Evolutionary conservation across 2,113 vertebrate genomes (phyloP).

Genomic region (Zosterops pallidus): DNA sequence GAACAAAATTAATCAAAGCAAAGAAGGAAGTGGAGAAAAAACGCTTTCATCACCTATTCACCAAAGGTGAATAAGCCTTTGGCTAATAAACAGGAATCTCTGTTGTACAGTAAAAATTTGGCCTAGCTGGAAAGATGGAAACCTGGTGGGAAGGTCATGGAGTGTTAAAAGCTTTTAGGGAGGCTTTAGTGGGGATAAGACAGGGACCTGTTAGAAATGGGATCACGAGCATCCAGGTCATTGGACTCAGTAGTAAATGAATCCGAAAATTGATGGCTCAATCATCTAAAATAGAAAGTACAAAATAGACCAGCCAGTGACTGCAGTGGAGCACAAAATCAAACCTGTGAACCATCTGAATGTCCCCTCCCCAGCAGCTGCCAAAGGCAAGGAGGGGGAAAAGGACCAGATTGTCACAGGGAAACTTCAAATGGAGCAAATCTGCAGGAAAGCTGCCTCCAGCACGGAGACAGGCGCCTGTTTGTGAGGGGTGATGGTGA

Average conservation of each 20-base stretch:
- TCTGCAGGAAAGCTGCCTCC: constrained; percentile 16
- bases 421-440: constrained; percentile 2
- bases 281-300: constrained; percentile 6
- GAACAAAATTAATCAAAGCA: constrained; percentile 58
- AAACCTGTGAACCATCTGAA: constrained; percentile 28
- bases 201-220: neutral
- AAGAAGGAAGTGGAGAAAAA: constrained; percentile 34
- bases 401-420: neutral
- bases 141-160: neutral
- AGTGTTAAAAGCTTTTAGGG: constrained; percentile 27
- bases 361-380: neutral
- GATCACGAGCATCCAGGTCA: neutral
- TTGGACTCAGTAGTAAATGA: constrained; percentile 11
- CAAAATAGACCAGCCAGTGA: neutral
- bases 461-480: neutral
- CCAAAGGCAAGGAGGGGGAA: neutral
- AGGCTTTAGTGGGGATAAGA: neutral
- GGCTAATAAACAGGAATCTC: neutral
- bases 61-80: neutral
- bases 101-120: neutral
- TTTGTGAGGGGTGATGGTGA: constrained; percentile 18
- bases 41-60: neutral
- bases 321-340: constrained; percentile 47
- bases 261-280: constrained; percentile 30
- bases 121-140: neutral